Evolutionary conservation across 2,888 invertebrate genomes (phyloP), one percentile per base, ranked within the genome.

Genomic region (Diaprepes abbreviatus): DNA sequence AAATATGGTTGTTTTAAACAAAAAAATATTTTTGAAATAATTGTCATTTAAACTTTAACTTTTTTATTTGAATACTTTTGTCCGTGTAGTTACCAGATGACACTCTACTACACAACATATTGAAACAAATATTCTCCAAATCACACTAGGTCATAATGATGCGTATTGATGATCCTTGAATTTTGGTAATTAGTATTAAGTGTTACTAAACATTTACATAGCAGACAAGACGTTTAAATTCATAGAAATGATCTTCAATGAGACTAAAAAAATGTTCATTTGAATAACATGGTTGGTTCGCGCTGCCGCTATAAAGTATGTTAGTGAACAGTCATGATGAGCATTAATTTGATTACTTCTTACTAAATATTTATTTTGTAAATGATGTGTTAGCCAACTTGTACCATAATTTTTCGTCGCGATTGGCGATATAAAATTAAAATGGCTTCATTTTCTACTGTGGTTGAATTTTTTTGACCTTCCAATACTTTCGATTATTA

Each of bases 311-410:
- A 55, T 59, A 63, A 66, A 73, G 69, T 73, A 54, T 62, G 68
- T 60, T 70, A 70, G 71, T 70, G 65, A 71, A 71, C 68, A 66
- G 68, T 69, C 64, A 74, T 74, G 75, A 62, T 38, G 45, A 65
- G 76, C 74, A 76, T 76, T 76, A 76, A 76, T 76, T 67, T 65
- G 65, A 76, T 76, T 73, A 71, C 75, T 72, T 74, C 70, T 73
- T 75, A 73, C 73, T 73, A 75, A 73, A 73, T 70, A 50, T 67
- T 65, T 66, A 68, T 68, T 71, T 69, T 60, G 66, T 63, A 52
- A 52, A 63, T 52, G 12, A 33, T 54, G 16, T 38, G 36, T 63
- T 63, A 50, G 63, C 63, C 52, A 63, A 63, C 50, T 50, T 36
- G 38, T 50, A 31, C 33, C 14, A 33, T 52, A 38, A 31, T 17